Base-by-base conservation (phyloP, 2,113 vertebrate species). In the Neofelis nebulosa region DNA sequence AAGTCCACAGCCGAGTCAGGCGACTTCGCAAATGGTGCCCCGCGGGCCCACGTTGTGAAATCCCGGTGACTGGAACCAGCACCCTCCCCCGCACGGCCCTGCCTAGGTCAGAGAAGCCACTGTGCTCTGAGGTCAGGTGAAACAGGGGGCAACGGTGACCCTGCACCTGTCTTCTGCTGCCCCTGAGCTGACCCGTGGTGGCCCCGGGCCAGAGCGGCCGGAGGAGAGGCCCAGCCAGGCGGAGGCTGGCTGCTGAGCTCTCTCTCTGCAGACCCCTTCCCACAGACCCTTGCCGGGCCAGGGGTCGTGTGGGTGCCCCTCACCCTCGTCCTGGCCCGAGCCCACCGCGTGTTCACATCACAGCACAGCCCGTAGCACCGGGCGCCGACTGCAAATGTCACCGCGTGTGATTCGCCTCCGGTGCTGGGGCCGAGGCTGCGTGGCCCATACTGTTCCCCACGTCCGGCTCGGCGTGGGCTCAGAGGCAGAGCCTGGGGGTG, bases 221-320 rank as follows among this genome's bases (percentile, higher is more conserved):
- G 3, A 0, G 25, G 50, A 11, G 8, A 12, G 33, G 92, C 48
- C n/a, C 7, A 15, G 38, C 4, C 0, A 3, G 1, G 3, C 0
- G 23, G 61, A 19, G 33, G 57, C 61, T 12, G 33, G 16, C 38
- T 1, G 18, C 38, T 16, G 16, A 0, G 31, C 15, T 11, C 63
- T 16, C 65, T 11, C 65, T 11, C 63, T 21, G 31, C 31, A 25
- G 31, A 50, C 19, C 31, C 18, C 0, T 0, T 9, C 18, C 36
- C 93, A 48, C 31, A 48, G 4, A 63, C 33, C 41, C 74, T 18
- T 14, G 45, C 38, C 33, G 9, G 0, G 2, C 13, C 9, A 0
- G 45, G 12, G 83, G 83, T 63, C 23, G 3, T 2, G 3, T 13
- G 15, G 23, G 74, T 4, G 45, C 45, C 48, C 41, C 55, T 74